Evolutionary conservation across 2,888 invertebrate species (phyloP).

Genomic region (Synergus gifuensis): DNA sequence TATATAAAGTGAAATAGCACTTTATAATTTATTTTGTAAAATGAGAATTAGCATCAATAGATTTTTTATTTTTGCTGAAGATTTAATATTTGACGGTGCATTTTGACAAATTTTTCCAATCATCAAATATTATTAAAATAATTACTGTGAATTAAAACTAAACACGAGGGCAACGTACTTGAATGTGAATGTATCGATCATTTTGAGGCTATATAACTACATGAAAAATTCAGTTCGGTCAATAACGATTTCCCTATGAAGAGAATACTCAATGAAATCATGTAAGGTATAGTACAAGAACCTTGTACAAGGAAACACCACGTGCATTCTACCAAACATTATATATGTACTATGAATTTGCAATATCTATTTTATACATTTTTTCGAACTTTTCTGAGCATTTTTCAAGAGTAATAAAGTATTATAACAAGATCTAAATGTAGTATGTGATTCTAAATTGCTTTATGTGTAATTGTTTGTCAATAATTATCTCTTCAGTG

Average conservation of each 20-base stretch:
- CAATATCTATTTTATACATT: neutral
- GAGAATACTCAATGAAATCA: constrained; percentile 35
- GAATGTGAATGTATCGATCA: neutral
- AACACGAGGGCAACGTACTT: constrained; percentile 23
- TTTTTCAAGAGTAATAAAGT: too few species aligned
- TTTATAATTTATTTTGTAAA: neutral
- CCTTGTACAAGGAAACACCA: constrained; percentile 31
- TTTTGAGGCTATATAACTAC: neutral
- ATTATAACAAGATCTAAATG: too few species aligned
- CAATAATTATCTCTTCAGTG: too few species aligned
- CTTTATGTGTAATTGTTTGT: too few species aligned
- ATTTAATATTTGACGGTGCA: too few species aligned
- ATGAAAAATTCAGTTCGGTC: constrained; percentile 35
- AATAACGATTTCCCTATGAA: constrained; percentile 22
- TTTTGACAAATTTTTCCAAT: too few species aligned
- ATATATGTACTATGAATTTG: neutral
- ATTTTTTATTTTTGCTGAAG: neutral
- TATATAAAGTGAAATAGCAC: neutral
- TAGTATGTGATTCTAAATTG: too few species aligned
- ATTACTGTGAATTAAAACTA: neutral
- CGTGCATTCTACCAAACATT: constrained; percentile 9
- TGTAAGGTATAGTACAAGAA: constrained; percentile 13
- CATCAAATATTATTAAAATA: neutral
- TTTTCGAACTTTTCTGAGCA: too few species aligned
- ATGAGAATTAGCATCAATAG: neutral